These are phyloP conservation scores for Stichopus chloronotus DNA, from an alignment of 35 echinoderm and acorn worm species.

Conservation along the genomic window DNA sequence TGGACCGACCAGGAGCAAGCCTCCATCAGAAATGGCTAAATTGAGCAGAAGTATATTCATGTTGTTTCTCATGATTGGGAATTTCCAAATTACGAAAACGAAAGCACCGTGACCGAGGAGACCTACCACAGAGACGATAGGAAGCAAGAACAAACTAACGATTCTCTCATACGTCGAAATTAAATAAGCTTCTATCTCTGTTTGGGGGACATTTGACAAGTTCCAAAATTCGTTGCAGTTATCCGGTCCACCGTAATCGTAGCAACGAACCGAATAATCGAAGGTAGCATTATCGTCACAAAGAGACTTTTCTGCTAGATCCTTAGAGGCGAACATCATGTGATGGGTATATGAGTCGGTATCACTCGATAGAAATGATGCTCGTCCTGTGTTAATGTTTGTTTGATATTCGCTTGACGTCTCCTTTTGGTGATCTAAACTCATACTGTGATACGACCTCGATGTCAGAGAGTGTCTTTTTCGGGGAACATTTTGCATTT, in stretches of 20 bases:
- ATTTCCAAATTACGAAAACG: constrained; percentile 55
- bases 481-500: no score
- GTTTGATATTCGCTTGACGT: no score
- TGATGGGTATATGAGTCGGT: no score
- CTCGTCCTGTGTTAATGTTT: no score
- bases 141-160: constrained; percentile 18
- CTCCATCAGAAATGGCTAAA: constrained; percentile 62
- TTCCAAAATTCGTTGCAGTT: neutral
- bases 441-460: no score
- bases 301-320: no score
- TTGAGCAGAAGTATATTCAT: constrained; percentile 65
- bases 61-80: constrained; percentile 68
- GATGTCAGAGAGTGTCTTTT: no score
- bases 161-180: neutral
- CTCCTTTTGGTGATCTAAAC: no score
- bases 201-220: neutral
- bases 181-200: neutral
- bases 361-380: no score
- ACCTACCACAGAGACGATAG: constrained; percentile 59
- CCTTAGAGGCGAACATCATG: no score
- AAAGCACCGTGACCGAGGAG: constrained; percentile 59
- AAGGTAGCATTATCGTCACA: neutral
- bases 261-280: neutral
- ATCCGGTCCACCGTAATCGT: neutral
- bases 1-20: constrained; percentile 55